Conservation (phyloP, 2,888 invertebrate species). For the Eubasilissa splendida region DNA sequence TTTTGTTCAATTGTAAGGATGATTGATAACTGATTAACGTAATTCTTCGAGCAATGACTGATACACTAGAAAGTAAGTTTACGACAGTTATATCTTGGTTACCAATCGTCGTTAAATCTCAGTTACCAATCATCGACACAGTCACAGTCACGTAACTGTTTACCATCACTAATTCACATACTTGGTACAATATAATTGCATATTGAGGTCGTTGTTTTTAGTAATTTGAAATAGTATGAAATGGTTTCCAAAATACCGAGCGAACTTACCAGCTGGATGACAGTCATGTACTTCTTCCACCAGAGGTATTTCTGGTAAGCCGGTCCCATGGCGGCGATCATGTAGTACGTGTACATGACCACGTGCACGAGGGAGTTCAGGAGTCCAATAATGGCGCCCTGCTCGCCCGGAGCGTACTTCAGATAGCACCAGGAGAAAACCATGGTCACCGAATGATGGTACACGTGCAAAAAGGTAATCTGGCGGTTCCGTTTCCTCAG, state of each 20-base stretch:
- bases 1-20: no score
- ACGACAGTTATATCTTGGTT: no score
- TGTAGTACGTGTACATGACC: slow-evolving; percentile 88
- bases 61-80: no score
- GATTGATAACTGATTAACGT: no score
- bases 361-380: slow-evolving; percentile 85
- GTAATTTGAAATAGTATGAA: background rate
- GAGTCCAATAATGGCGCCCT: slow-evolving; percentile 79
- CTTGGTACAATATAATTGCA: background rate
- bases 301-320: slow-evolving; percentile 82
- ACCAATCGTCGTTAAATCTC: no score
- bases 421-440: slow-evolving; percentile 82
- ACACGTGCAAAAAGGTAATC: slow-evolving; percentile 90
- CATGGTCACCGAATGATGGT: slow-evolving; percentile 87
- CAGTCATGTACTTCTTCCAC: slow-evolving; percentile 90
- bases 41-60: no score
- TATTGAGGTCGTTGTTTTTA: background rate
- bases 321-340: slow-evolving; percentile 84
- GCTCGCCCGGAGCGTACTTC: slow-evolving; percentile 83
- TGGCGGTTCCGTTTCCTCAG: slow-evolving; percentile 84
- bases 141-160: no score
- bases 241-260: background rate
- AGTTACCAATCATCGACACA: no score
- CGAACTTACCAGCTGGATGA: slow-evolving; percentile 80
- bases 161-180: no score